Percentiles rank a stretch among this genome's conserved stretches.
phyloP scores from a whole-genome alignment of 2,113 vertebrate species.

The Oryzias melastigma region DNA sequence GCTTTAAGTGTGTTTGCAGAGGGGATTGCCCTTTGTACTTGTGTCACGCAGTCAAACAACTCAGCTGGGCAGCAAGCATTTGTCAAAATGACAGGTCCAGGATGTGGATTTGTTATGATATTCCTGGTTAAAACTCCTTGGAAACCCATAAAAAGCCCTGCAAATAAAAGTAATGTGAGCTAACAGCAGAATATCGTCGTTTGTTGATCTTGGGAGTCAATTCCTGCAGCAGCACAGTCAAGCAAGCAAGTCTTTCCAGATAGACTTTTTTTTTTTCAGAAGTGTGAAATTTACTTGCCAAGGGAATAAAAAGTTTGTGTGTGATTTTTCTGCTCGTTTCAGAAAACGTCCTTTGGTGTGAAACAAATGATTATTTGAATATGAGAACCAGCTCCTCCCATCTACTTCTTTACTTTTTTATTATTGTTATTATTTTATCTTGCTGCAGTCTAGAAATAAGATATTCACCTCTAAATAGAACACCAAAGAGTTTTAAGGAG shows the following conservation, averaged over 20 bases:
- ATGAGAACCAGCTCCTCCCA: no score
- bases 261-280: background rate
- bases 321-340: background rate
- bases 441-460: no score
- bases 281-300: background rate
- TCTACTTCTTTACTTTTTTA: no score
- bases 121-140: constrained; percentile 33
- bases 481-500: no score
- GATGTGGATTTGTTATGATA: constrained; percentile 40
- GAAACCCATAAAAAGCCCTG: constrained; percentile 3
- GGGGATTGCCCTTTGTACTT: constrained; percentile 13
- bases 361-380: constrained; percentile 8
- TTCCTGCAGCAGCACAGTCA: background rate
- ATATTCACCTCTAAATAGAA: no score
- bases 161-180: constrained; percentile 9
- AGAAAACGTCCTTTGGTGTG: background rate
- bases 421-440: no score
- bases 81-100: constrained; percentile 47
- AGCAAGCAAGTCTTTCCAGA: constrained; percentile 7
- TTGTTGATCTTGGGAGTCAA: constrained; percentile 26
- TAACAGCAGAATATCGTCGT: constrained; percentile 3
- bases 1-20: constrained; percentile 31
- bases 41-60: constrained; percentile 44
- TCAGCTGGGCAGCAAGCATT: constrained; percentile 11
- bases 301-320: background rate